A percentile compares a stretch with the other conserved stretches of the same genome.
phyloP scores from a whole-genome alignment of 2,888 invertebrate species.

The Nomada fucata region DNA sequence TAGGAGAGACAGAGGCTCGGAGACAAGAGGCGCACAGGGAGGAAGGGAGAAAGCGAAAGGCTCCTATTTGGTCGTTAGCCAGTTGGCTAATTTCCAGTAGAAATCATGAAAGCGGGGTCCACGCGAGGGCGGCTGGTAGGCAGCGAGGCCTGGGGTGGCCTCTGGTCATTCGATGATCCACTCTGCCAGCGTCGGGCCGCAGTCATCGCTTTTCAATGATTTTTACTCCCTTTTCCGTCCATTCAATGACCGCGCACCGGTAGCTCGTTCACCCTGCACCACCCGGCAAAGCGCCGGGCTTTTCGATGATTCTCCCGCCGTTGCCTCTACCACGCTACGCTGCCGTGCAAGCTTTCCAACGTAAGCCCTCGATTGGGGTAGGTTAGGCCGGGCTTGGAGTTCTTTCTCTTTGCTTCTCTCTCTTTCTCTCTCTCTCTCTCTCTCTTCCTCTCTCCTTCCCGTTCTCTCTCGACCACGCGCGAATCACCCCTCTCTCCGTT shows the following conservation, averaged over 20 bases:
- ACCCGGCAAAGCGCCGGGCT: conserved; percentile 69
- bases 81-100: conserved; percentile 84
- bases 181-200: conserved; percentile 75
- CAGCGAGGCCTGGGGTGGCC: conserved; percentile 70
- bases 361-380: conserved; percentile 81
- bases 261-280: conserved; percentile 71
- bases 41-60: conserved; percentile 69
- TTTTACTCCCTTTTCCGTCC: conserved; percentile 81
- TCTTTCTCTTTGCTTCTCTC: conserved; percentile 60
- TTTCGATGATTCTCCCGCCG: conserved; percentile 76
- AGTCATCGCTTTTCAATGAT: conserved; percentile 84
- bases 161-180: conserved; percentile 83
- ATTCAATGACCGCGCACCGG: conserved; percentile 82
- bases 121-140: conserved; percentile 73
- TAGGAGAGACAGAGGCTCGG: conserved; percentile 57
- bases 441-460: conserved; percentile 18
- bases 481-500: conserved; percentile 32
- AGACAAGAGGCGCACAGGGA: conserved; percentile 53
- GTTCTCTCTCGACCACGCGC: conserved; percentile 21
- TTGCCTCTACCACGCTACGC: conserved; percentile 68
- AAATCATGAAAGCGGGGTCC: conserved; percentile 82
- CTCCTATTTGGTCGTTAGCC: conserved; percentile 84
- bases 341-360: conserved; percentile 78
- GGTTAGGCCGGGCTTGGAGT: conserved; percentile 76
- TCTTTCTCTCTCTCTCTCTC: conserved; percentile 49